A percentile compares a stretch with the other conserved stretches of the same genome.
Conservation (phyloP, 2,888 invertebrate genomes). For the Hoplodrina blanda region DNA sequence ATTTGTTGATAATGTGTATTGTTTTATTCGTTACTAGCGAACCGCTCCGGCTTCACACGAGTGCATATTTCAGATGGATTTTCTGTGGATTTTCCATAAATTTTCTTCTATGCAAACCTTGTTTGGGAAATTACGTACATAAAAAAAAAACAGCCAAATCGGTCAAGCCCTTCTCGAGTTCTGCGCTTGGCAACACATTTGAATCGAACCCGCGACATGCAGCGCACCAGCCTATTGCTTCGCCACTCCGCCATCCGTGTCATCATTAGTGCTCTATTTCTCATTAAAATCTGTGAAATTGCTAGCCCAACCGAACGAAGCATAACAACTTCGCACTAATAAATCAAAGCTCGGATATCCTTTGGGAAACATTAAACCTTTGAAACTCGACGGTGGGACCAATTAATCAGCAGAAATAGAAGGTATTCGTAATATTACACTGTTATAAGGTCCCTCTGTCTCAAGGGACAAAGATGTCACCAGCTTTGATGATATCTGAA, state of each 20-base stretch:
- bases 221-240: no score
- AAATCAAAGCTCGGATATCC: conserved; percentile 48
- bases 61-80: no score
- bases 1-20: no score
- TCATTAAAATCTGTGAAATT: conserved; percentile 8
- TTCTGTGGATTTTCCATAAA: no score
- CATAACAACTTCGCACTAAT: conserved; percentile 18
- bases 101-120: no score
- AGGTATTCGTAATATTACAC: conserved; percentile 32
- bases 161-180: no score
- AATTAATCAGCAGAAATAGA: conserved; percentile 47
- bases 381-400: conserved; percentile 32
- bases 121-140: no score
- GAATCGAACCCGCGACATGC: no score
- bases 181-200: no score
- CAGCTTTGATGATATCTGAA: conserved; percentile 12
- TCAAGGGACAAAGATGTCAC: conserved; percentile 11
- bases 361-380: conserved; percentile 54
- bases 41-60: no score
- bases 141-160: no score
- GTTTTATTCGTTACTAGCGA: not conserved
- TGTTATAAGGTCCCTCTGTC: conserved; percentile 7
- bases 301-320: not conserved
- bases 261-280: not conserved
- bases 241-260: no score